Percentiles rank a stretch among this genome's conserved stretches.
Conservation (phyloP, 2,113 vertebrate genomes). For the Psittacula cyanocephala region DNA sequence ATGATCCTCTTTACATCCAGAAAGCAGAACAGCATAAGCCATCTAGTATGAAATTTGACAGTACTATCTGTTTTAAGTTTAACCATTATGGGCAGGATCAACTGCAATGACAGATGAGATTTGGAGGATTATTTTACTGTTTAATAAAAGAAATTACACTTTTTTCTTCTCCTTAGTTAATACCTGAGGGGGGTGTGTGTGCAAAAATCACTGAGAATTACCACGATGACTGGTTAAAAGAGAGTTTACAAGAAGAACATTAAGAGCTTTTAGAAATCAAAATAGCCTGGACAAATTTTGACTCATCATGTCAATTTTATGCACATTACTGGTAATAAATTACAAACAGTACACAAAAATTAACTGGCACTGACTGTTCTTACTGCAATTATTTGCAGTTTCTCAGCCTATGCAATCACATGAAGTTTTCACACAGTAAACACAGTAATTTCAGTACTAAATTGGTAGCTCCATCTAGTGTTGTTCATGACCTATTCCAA, state of each 20-base stretch:
- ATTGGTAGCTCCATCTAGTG: conserved; percentile 52
- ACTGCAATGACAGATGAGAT: background rate
- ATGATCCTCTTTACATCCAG: background rate
- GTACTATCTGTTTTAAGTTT: background rate
- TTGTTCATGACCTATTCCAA: background rate
- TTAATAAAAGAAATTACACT: background rate
- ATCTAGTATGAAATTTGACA: background rate
- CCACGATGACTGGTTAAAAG: background rate
- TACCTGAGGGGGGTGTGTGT: background rate
- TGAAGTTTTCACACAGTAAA: background rate
- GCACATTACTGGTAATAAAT: background rate
- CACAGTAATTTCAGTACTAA: background rate
- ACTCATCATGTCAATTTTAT: background rate
- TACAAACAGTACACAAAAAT: background rate
- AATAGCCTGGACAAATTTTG: background rate
- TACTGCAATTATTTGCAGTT: background rate
- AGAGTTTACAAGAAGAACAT: background rate
- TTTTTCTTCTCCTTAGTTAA: background rate
- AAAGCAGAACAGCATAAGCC: background rate
- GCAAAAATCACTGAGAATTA: background rate
- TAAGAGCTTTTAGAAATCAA: background rate
- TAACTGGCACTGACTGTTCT: background rate
- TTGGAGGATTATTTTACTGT: background rate
- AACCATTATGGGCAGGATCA: background rate
- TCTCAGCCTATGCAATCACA: background rate